Base-by-base conservation (phyloP, 2,113 vertebrate genomes). In the Ardeotis arabs region DNA sequence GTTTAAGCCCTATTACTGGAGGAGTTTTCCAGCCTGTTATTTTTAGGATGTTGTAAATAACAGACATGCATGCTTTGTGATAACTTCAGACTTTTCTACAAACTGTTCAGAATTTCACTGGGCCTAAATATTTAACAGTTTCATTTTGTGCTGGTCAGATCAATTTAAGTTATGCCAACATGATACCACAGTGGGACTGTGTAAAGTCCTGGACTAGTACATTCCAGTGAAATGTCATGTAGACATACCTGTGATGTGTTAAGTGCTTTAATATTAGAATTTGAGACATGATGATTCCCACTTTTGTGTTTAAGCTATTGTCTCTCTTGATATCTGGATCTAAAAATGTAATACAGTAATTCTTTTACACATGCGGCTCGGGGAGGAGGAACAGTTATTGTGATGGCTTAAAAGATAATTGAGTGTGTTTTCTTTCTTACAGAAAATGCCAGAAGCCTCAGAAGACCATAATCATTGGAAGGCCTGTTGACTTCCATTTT, bases 391-490 rank as follows among this genome's bases (percentile, higher is more conserved):
- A 23, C 33, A 87, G 33, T 14, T 67, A 31, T 45, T 73, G 20
- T 10, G 3, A 8, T 35, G 21, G 10, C 33, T 86, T 74, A 45
- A 49, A 72, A 70, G 31, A 33, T 60, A 58, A 53, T 6, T 21
- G 33, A 44, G 41, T 28, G 47, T 80, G 13, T 84, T 70, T 97
- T 96, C 87, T 67, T 95, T 92, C 70, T 80, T 74, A 24, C 63
- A 98, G 98, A 99, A 99, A 98, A 99, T 99, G 98, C 98, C 96
- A 94, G 97, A 95, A 97, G 87, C 98, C 90, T 97, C 98, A 67
- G 98, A 98, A 98, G 98, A 98, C 96, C 98, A 88, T 97, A 98
- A 98, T 97, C 98, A 98, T 91, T 98, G 98, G 98, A 97, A 98
- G 98, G 97, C 98, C 92, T 97, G 97, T 98, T 99, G 98, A 99